Evolutionary conservation across 2,113 vertebrate species (phyloP).

Genomic region (Solea senegalensis): DNA sequence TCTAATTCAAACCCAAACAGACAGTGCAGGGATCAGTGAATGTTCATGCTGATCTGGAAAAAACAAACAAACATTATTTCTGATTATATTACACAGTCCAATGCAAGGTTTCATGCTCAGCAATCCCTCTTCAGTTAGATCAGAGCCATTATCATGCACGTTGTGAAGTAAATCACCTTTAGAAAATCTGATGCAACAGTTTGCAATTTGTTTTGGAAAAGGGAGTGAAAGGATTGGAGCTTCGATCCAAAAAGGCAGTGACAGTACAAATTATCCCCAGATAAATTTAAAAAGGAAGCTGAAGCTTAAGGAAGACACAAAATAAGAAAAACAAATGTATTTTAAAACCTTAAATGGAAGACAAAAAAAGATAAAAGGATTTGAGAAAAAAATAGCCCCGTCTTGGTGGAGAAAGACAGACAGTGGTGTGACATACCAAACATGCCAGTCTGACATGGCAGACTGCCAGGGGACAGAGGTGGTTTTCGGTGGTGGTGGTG

Average conservation of each 20-base stretch:
- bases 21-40: constrained; percentile 4
- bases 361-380: neutral
- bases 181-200: constrained; percentile 24
- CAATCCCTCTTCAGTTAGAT: constrained; percentile 34
- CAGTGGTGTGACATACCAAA: constrained; percentile 85
- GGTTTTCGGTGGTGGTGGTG: constrained; percentile 90
- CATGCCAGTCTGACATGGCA: constrained; percentile 86
- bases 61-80: constrained; percentile 3
- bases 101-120: constrained; percentile 33
- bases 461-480: constrained; percentile 87
- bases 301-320: constrained; percentile 1
- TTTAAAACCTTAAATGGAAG: constrained; percentile 7
- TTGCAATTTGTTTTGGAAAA: constrained; percentile 33
- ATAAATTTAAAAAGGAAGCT: neutral
- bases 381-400: neutral
- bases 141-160: constrained; percentile 27
- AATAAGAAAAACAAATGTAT: neutral
- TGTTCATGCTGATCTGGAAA: constrained; percentile 15
- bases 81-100: constrained; percentile 2
- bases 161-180: constrained; percentile 1
- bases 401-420: constrained; percentile 11
- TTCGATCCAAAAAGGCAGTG: neutral
- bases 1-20: constrained; percentile 9
- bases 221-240: neutral
- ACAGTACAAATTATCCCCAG: neutral